phyloP scores from a whole-genome alignment of 2,888 invertebrate species.

The Nematopogon swammerdamellus region DNA sequence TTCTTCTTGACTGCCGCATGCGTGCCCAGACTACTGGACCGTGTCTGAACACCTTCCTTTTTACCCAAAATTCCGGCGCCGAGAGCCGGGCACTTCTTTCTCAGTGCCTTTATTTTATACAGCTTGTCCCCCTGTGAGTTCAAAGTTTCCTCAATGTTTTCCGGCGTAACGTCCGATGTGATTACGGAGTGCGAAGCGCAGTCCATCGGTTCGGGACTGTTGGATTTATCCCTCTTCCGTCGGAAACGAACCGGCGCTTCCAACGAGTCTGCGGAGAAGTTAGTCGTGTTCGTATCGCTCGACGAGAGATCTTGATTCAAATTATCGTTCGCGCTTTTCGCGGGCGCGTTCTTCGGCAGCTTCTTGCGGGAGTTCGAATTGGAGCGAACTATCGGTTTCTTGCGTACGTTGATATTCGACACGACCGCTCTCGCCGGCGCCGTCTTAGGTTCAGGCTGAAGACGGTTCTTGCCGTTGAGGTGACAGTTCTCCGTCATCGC shows the following conservation, averaged over 20 bases:
- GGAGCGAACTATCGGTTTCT: slow-evolving; percentile 41
- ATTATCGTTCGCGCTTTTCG: slow-evolving; percentile 26
- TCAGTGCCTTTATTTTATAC: slow-evolving; percentile 46
- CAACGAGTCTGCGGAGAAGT: slow-evolving; percentile 44
- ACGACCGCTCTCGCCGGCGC: slow-evolving; percentile 21
- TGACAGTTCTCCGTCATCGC: slow-evolving; percentile 46
- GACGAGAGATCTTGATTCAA: slow-evolving; percentile 43
- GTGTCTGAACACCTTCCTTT: slow-evolving; percentile 45
- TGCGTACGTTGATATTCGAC: slow-evolving; percentile 26
- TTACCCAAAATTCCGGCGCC: slow-evolving; percentile 33
- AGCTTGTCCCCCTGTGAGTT: slow-evolving; percentile 50
- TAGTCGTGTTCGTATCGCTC: slow-evolving; percentile 47
- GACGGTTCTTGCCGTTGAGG: slow-evolving; percentile 41
- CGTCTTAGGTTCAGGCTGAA: slow-evolving; percentile 38
- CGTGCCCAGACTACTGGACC: slow-evolving; percentile 42
- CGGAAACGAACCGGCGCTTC: slow-evolving; percentile 43
- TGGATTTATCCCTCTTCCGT: slow-evolving; percentile 43
- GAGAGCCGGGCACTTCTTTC: slow-evolving; percentile 44
- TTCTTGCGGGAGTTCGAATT: slow-evolving; percentile 43
- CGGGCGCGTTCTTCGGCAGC: slow-evolving; percentile 29
- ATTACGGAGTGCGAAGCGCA: slow-evolving; percentile 37
- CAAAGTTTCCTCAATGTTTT: slow-evolving; percentile 40
- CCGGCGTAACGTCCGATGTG: slow-evolving; percentile 41
- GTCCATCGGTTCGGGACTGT: slow-evolving; percentile 43
- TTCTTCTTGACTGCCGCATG: slow-evolving; percentile 46